A percentile compares a stretch with the other conserved stretches of the same genome.
phyloP scores from a whole-genome alignment of 2,113 vertebrate genomes.

The Alethe castanea region DNA sequence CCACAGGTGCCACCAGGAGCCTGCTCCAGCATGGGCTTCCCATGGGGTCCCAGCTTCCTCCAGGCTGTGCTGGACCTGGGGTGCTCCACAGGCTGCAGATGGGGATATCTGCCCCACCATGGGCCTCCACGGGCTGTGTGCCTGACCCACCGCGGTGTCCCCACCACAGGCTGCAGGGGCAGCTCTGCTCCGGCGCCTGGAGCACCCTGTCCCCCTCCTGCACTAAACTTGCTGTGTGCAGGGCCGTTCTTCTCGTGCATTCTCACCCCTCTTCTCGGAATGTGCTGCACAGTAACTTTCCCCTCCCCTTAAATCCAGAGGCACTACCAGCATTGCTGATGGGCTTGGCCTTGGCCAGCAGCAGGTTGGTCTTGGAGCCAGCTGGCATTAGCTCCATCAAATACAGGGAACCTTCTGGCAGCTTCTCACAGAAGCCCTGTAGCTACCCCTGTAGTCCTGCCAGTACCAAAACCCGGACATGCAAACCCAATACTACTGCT shows the following conservation, averaged over 20 bases:
- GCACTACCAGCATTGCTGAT: accelerated
- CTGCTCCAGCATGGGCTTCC: background rate
- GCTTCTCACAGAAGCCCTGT: background rate
- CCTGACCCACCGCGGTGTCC: background rate
- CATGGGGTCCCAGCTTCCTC: background rate
- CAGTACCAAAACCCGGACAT: background rate
- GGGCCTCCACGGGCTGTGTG: background rate
- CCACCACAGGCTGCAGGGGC: background rate
- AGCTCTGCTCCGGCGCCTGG: background rate
- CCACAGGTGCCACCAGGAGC: background rate
- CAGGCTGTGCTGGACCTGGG: accelerated
- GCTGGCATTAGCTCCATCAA: background rate
- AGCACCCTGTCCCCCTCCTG: background rate
- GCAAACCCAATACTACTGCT: background rate
- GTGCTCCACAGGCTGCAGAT: background rate
- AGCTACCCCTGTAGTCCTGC: background rate
- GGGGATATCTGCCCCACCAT: background rate
- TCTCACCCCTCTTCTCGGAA: background rate
- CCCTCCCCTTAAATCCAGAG: background rate
- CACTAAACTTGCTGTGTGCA: background rate
- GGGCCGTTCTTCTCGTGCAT: background rate
- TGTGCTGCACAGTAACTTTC: background rate
- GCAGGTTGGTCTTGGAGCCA: background rate
- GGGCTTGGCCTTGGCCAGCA: background rate
- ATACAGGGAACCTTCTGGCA: background rate